These are phyloP conservation scores for Idris sp. DNA, from an alignment of 1,140 invertebrate genomes.

Conservation along the genomic window DNA sequence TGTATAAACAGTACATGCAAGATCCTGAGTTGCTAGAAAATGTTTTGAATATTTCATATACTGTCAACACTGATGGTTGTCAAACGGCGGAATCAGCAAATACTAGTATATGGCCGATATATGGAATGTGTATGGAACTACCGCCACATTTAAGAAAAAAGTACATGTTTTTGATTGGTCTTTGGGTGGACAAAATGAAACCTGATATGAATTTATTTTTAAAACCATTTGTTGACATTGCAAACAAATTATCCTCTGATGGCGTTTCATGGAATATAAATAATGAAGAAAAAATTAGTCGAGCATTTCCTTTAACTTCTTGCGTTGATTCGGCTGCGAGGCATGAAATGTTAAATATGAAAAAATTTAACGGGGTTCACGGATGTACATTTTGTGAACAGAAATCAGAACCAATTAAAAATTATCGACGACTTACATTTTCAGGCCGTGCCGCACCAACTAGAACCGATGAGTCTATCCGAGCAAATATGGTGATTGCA, in stretches of 20 bases:
- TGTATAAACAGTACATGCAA: conserved; percentile 1
- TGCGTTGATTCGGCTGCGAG: conserved; percentile 33
- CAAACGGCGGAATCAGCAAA: conserved; percentile 10
- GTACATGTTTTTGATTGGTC: conserved; percentile 23
- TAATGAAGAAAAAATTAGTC: not conserved
- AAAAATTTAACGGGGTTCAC: conserved; percentile 27
- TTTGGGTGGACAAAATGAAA: conserved; percentile 21
- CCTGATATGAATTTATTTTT: conserved; percentile 37
- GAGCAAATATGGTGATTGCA: no score
- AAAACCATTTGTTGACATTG: conserved; percentile 22
- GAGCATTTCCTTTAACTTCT: conserved; percentile 16
- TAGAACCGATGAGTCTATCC: conserved; percentile 6
- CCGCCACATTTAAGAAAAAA: conserved; percentile 25
- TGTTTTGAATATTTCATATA: conserved; percentile 15
- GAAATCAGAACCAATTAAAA: not conserved
- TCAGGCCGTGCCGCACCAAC: not conserved
- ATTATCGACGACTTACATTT: conserved; percentile 11
- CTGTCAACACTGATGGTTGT: conserved; percentile 31
- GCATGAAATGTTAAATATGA: conserved; percentile 21
- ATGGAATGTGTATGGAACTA: conserved; percentile 27
- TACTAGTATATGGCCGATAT: conserved; percentile 27
- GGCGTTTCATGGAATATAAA: conserved; percentile 3
- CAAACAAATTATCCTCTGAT: conserved; percentile 4
- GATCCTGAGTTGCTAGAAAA: not conserved
- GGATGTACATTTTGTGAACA: conserved; percentile 41